Evolutionary conservation across 1,140 invertebrate genomes (phyloP), one percentile per base, ranked within the genome.

Genomic region (Antheraea pernyi): DNA sequence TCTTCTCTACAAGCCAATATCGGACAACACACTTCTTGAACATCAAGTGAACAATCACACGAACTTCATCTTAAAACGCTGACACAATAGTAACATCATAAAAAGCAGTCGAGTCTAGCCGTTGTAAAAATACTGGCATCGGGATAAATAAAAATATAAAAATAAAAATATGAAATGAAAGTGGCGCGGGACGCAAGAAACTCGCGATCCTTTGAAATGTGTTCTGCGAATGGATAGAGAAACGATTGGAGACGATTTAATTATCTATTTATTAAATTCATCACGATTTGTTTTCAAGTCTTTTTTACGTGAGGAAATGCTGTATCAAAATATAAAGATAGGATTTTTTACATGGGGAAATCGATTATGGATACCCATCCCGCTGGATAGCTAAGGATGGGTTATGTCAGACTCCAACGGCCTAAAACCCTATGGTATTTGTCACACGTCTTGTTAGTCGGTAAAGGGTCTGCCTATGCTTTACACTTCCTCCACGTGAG

Each of bases 101-200:
- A 84, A 84, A 88, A 86, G 67, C 71, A 65, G 68, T 64, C 77
- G 71, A 76, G 81, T 82, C 83, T 87, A 83, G 84, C 73, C 81
- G 82, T 80, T 86, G 84, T 85, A 88, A 89, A 91, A 88, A 89
- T 89, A 88, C 77, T 77, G 76, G 76, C 65, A 85, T 80, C 72
- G 81, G 80, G 22, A 30, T 30, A 30, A 30, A 30, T 30, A 88
- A 83, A 91, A 91, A 91, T 89, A 89, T 88, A 86, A 86, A 64
- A 88, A 88, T 87, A 87, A 91, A 67, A 88, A 91, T 89, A 89
- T 88, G 84, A 86, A 86, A 91, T 86, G 88, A 88, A 89, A 89
- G 86, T 89, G 85, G 85, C 83, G 83, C 82, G 80, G 82, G 84
- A 80, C 85, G 81, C 82, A 84, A 87, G 86, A 86, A 86, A 78